A percentile compares a stretch with the other conserved stretches of the same genome.
phyloP scores from a whole-genome alignment of 2,113 vertebrate species.

The Neotoma lepida region DNA sequence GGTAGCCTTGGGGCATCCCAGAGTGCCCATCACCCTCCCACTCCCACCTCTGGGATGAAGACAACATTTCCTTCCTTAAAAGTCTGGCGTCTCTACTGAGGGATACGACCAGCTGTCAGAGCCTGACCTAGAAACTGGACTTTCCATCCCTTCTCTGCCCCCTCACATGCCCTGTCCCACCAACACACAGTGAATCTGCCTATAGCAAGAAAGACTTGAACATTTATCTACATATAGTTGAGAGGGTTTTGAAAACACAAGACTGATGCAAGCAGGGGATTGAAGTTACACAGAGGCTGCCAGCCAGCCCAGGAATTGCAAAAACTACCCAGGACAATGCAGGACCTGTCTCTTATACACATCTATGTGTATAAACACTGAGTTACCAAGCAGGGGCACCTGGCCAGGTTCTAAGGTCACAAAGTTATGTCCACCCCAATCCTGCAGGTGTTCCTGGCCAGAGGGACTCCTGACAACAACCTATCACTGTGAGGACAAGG shows the following conservation, averaged over 20 bases:
- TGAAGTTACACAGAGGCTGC: too few relatives aligned
- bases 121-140: not conserved
- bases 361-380: too few relatives aligned
- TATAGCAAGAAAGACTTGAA: not conserved
- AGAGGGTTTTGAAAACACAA: slow-evolving; percentile 7
- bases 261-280: not conserved
- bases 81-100: not conserved
- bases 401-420: not conserved
- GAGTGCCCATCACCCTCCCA: not conserved
- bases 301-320: too few relatives aligned
- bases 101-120: not conserved
- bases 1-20: not conserved
- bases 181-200: not conserved
- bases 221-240: not conserved
- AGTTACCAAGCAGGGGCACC: not conserved
- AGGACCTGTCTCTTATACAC: too few relatives aligned
- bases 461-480: not conserved
- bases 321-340: too few relatives aligned
- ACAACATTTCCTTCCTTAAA: slow-evolving; percentile 33
- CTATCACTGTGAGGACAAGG: not conserved
- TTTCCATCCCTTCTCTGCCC: not conserved
- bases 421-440: not conserved
- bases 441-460: not conserved
- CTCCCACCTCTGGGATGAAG: not conserved
- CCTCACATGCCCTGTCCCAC: not conserved